These are phyloP conservation scores for Quadroppia sp. DNA, from an alignment of 2,888 invertebrate species.

Conservation along the genomic window DNA sequence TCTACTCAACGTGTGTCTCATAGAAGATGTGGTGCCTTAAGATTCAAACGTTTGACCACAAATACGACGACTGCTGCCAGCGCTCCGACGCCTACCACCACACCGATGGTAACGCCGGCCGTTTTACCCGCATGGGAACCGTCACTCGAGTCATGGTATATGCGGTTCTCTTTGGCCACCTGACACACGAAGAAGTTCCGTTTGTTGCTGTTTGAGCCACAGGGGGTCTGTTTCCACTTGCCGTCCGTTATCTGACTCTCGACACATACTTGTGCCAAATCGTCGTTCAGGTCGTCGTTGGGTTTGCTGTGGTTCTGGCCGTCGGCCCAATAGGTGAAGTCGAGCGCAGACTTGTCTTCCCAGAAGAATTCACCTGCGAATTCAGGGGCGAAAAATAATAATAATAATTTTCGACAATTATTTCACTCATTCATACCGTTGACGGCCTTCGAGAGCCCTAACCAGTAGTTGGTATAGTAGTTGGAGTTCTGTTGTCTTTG, in stretches of 20 bases:
- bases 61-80: not conserved
- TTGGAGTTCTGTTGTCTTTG: too few relatives aligned
- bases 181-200: not conserved
- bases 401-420: not conserved
- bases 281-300: not conserved
- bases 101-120: not conserved
- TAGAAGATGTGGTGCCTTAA: not conserved
- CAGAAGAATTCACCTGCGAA: not conserved
- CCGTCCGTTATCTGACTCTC: not conserved
- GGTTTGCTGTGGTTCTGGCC: not conserved
- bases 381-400: not conserved
- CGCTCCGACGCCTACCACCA: not conserved
- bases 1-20: not conserved
- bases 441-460: not conserved
- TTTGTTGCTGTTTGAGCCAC: not conserved
- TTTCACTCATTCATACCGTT: not conserved
- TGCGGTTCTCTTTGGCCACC: not conserved
- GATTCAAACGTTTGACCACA: not conserved
- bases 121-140: not conserved
- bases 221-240: not conserved
- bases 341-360: slow-evolving; percentile 3
- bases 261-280: not conserved
- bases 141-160: not conserved
- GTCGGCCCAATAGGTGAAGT: not conserved
- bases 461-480: not conserved